These are phyloP conservation scores for Cryptocephalus primarius DNA, from an alignment of 2,888 invertebrate genomes.

Conservation along the genomic window DNA sequence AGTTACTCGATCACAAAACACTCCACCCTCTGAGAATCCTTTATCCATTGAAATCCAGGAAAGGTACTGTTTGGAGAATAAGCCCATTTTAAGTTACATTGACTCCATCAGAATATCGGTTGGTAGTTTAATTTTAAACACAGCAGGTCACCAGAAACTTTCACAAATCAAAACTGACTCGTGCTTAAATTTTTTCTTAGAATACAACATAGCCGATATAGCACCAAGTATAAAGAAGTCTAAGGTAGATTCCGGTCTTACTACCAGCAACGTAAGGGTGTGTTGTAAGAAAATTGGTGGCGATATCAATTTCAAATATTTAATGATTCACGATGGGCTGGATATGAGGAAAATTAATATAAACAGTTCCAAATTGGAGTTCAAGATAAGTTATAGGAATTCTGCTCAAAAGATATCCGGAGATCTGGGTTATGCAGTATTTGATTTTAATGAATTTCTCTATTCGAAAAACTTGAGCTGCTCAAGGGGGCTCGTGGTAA, in stretches of 20 bases:
- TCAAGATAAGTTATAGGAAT: constrained; percentile 38
- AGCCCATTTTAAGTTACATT: constrained; percentile 25
- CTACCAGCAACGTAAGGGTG: constrained; percentile 30
- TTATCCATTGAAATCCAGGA: background rate
- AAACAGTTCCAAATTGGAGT: constrained; percentile 30
- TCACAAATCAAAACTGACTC: constrained; percentile 19
- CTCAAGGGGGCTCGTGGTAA: constrained; percentile 33
- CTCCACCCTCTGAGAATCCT: constrained; percentile 9
- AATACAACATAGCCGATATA: constrained; percentile 36
- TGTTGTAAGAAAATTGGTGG: constrained; percentile 28
- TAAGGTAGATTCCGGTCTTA: constrained; percentile 31
- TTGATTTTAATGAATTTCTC: constrained; percentile 32
- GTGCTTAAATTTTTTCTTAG: constrained; percentile 36
- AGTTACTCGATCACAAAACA: constrained; percentile 13
- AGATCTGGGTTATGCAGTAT: constrained; percentile 36
- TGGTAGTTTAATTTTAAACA: constrained; percentile 35
- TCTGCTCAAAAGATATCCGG: constrained; percentile 36
- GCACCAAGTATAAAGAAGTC: constrained; percentile 16
- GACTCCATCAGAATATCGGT: constrained; percentile 38
- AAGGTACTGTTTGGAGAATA: background rate
- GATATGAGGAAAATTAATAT: constrained; percentile 28
- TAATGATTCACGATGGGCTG: constrained; percentile 34
- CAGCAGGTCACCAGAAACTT: constrained; percentile 37
- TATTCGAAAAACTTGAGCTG: constrained; percentile 29
- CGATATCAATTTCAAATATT: constrained; percentile 38